phyloP scores from a whole-genome alignment of 2,797 vertebrate genomes.

The Melanotaenia nigrans region DNA sequence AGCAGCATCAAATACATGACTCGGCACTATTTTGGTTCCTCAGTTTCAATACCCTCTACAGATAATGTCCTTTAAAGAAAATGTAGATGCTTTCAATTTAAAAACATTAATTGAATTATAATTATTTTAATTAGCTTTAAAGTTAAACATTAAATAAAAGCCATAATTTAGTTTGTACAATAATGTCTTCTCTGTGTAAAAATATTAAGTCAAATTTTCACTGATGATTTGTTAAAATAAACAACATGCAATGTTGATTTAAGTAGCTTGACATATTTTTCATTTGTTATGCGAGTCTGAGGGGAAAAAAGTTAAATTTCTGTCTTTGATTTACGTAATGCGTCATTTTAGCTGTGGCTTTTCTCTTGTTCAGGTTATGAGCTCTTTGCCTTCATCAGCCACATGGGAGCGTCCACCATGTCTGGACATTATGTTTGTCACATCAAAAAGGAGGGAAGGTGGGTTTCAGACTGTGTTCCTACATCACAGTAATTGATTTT shows the following conservation, averaged over 20 bases:
- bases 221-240: neutral
- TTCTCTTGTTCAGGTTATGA: conserved; percentile 87
- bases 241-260: neutral
- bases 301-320: neutral
- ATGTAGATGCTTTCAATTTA: neutral
- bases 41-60: neutral
- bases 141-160: neutral
- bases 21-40: neutral
- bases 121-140: neutral
- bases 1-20: conserved; percentile 5
- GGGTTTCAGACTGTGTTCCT: conserved; percentile 31
- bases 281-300: neutral
- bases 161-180: neutral
- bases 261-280: neutral
- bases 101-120: too few relatives aligned
- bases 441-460: conserved; percentile 99
- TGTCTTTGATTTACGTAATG: neutral
- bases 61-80: neutral
- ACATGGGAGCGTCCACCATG: conserved; percentile 99
- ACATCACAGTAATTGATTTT: neutral
- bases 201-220: neutral
- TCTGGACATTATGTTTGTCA: conserved; percentile 98
- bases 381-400: conserved; percentile 97
- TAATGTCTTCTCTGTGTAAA: neutral
- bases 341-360: neutral